These are phyloP conservation scores for Podilymbus podiceps DNA, from an alignment of 2,113 vertebrate species.

Conservation along the genomic window DNA sequence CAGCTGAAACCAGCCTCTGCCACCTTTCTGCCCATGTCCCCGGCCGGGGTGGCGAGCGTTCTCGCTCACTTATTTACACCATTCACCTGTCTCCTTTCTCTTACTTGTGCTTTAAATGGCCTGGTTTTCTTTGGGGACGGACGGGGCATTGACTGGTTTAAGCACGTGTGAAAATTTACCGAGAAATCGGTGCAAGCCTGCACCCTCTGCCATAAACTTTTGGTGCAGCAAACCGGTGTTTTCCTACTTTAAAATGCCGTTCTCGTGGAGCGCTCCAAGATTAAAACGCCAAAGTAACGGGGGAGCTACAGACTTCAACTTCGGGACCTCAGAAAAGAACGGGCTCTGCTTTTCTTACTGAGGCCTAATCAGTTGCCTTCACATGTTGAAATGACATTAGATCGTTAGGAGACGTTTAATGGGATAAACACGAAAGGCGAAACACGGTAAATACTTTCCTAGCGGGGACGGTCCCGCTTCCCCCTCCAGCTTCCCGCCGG, in stretches of 20 bases:
- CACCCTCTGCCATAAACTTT: background rate
- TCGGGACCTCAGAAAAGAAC: background rate
- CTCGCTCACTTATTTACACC: background rate
- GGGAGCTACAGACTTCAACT: background rate
- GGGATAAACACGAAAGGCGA: background rate
- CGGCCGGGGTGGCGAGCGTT: background rate
- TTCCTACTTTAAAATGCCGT: background rate
- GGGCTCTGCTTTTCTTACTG: background rate
- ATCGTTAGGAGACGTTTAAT: background rate
- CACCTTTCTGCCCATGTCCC: background rate
- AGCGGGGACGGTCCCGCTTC: background rate
- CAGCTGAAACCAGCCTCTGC: background rate
- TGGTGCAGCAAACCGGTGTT: background rate
- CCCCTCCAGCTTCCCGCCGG: background rate
- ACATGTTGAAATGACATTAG: background rate
- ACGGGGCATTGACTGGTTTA: background rate
- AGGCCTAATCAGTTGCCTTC: background rate
- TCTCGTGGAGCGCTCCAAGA: background rate
- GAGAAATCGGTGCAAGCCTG: background rate
- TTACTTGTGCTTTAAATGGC: background rate
- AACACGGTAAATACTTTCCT: background rate
- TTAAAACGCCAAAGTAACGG: background rate
- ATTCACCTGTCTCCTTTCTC: slow-evolving; percentile 1
- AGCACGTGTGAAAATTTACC: background rate
- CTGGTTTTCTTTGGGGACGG: background rate